Conservation (phyloP, 2,888 invertebrate species). For the Chydorus sphaericus region DNA sequence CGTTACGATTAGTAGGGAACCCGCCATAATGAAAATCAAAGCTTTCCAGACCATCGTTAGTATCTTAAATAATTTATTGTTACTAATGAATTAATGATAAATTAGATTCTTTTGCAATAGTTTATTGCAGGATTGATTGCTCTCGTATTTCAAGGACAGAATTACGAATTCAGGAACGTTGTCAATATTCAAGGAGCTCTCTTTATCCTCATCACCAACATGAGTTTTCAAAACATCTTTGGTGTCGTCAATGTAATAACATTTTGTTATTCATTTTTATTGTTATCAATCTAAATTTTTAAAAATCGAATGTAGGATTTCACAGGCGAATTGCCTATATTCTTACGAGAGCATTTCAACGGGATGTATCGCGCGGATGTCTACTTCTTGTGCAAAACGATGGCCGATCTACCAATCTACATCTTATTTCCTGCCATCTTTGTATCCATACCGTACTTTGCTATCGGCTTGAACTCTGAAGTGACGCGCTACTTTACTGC, state of each 20-base stretch:
- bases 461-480: constrained; percentile 66
- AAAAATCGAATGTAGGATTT: constrained; percentile 48
- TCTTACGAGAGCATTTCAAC: constrained; percentile 74
- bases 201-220: constrained; percentile 76
- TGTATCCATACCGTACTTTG: constrained; percentile 67
- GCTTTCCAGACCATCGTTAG: constrained; percentile 1
- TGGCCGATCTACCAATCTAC: constrained; percentile 78
- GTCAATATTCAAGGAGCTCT: constrained; percentile 88
- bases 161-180: constrained; percentile 68
- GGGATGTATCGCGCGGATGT: constrained; percentile 83
- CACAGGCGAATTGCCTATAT: constrained; percentile 74
- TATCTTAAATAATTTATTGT: too few species aligned
- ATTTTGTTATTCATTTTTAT: background rate
- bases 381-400: constrained; percentile 78
- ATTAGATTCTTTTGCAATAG: constrained; percentile 33
- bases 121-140: constrained; percentile 74
- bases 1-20: constrained; percentile 77
- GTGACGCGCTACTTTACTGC: constrained; percentile 47
- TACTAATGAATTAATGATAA: background rate
- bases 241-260: constrained; percentile 71
- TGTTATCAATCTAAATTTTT: background rate
- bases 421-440: constrained; percentile 68
- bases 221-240: constrained; percentile 90
- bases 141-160: constrained; percentile 69
- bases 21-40: constrained; percentile 66